Conservation (phyloP, 1,140 invertebrate genomes). For the Uloborus diversus region DNA sequence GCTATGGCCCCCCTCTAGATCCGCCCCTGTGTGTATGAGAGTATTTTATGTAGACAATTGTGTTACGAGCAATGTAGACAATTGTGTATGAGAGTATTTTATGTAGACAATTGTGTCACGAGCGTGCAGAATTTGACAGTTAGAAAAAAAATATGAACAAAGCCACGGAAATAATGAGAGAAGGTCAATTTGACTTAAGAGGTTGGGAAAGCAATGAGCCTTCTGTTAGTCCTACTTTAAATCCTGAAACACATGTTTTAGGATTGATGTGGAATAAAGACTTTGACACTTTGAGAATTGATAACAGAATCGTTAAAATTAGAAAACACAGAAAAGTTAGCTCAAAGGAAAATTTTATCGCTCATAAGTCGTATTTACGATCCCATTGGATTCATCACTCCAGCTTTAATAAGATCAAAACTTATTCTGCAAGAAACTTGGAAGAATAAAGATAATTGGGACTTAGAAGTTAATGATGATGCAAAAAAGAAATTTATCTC, state of each 20-base stretch:
- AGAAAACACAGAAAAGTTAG: not conserved
- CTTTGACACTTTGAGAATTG: not conserved
- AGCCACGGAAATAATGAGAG: not conserved
- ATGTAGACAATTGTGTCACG: slow-evolving; percentile 10
- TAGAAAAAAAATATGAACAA: not conserved
- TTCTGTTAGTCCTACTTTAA: not conserved
- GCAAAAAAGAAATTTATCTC: not conserved
- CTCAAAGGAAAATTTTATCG: not conserved
- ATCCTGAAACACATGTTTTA: not conserved
- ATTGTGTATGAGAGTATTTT: too few species aligned
- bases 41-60: slow-evolving; percentile 29
- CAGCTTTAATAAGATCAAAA: not conserved
- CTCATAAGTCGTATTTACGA: not conserved
- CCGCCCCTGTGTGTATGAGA: too few species aligned
- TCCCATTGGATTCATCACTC: not conserved
- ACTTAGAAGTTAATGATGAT: not conserved
- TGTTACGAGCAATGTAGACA: too few species aligned
- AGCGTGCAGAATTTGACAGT: not conserved
- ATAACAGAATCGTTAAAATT: not conserved
- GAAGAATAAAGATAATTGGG: not conserved
- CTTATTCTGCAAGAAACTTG: slow-evolving; percentile 15
- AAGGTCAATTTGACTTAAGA: not conserved
- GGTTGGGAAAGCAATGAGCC: not conserved
- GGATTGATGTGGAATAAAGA: slow-evolving; percentile 5
- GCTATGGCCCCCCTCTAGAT: too few species aligned